Percentiles rank a stretch among this genome's conserved stretches.
These are phyloP conservation scores for Morinoia aosen DNA, from an alignment of 2,888 invertebrate species.

Conservation along the genomic window DNA sequence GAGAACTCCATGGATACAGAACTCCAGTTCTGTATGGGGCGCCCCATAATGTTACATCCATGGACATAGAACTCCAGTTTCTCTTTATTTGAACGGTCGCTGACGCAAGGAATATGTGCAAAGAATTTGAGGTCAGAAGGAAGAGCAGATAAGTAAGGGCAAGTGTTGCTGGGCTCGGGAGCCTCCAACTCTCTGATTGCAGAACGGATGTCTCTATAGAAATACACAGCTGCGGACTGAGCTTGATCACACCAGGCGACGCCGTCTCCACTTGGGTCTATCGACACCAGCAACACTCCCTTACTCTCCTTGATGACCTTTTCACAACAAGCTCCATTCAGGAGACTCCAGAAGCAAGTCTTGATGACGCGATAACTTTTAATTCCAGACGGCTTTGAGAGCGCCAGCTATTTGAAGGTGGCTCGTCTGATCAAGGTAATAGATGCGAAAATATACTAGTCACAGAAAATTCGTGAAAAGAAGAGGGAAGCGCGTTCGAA, in stretches of 20 bases:
- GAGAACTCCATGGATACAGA: too few relatives aligned
- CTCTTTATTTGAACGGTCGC: neutral
- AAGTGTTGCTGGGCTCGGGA: neutral
- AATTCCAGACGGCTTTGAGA: neutral
- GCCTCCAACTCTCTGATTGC: neutral
- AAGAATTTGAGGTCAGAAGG: neutral
- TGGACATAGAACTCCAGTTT: neutral
- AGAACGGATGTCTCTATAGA: slow-evolving; percentile 9
- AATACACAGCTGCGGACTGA: neutral
- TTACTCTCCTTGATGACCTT: slow-evolving; percentile 17
- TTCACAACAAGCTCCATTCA: slow-evolving; percentile 1
- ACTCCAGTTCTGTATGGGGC: too few relatives aligned
- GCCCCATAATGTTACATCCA: too few relatives aligned
- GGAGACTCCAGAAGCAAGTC: slow-evolving; percentile 1
- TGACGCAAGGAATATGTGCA: neutral
- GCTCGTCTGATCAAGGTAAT: neutral
- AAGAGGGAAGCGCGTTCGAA: neutral
- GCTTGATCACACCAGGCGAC: neutral
- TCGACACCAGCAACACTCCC: neutral
- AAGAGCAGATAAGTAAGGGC: slow-evolving; percentile 1
- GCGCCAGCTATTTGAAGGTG: neutral
- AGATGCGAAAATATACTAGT: neutral
- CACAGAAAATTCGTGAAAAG: neutral
- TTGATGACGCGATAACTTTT: slow-evolving; percentile 10
- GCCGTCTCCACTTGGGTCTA: neutral